Evolutionary conservation across 1,140 invertebrate genomes (phyloP).

Genomic region (Drosophila ironensis): DNA sequence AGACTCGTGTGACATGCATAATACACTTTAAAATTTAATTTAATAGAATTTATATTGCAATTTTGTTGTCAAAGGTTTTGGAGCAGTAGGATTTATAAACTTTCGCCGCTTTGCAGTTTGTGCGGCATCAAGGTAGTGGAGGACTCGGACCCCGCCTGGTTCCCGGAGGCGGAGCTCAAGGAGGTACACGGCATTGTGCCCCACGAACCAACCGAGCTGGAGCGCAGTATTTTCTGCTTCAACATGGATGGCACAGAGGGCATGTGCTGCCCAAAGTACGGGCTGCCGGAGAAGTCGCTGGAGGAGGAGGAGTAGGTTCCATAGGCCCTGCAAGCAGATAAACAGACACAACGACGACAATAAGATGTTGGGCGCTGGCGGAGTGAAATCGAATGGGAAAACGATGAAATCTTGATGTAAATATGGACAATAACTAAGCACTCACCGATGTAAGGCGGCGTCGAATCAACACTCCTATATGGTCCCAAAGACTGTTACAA

Average conservation of each 20-base stretch:
- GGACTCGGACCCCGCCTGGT: slow-evolving; percentile 96
- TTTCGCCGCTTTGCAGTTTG: slow-evolving; percentile 83
- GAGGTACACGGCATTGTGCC: slow-evolving; percentile 93
- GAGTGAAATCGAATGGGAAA: background rate
- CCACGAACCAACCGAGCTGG: slow-evolving; percentile 89
- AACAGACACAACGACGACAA: slow-evolving; percentile 5
- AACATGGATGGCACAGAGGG: slow-evolving; percentile 91
- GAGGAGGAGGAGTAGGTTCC: slow-evolving; percentile 82
- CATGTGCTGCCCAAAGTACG: slow-evolving; percentile 89
- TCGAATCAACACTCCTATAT: slow-evolving; percentile 38
- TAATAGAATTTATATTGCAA: no score
- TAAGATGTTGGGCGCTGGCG: background rate
- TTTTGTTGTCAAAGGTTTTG: no score
- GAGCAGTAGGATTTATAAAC: background rate
- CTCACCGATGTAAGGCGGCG: slow-evolving; percentile 42
- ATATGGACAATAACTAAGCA: slow-evolving; percentile 64
- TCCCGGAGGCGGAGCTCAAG: slow-evolving; percentile 92
- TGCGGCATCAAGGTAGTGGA: slow-evolving; percentile 91
- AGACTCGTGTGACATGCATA: no score
- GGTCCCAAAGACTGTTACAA: slow-evolving; percentile 68
- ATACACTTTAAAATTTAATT: no score
- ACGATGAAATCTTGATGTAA: slow-evolving; percentile 48
- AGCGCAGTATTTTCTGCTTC: slow-evolving; percentile 92
- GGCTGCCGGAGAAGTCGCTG: slow-evolving; percentile 75
- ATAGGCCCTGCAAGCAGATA: no score